Percentiles rank a stretch among this genome's conserved stretches.
phyloP scores from a whole-genome alignment of 2,797 vertebrate species.

The Melanitta fusca region DNA sequence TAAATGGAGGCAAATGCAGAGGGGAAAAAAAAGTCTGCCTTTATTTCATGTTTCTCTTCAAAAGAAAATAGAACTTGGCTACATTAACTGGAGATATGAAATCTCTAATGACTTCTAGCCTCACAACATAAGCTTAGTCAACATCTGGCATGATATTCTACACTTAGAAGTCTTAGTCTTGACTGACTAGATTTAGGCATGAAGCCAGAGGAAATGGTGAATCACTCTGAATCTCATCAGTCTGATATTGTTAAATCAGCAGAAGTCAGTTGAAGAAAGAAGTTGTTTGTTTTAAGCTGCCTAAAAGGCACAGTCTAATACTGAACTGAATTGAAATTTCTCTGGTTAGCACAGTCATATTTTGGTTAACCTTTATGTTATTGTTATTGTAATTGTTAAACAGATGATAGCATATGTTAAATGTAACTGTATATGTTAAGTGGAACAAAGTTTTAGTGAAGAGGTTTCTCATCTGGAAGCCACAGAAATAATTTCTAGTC shows the following conservation, averaged over 20 bases:
- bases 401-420: not conserved
- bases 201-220: constrained; percentile 55
- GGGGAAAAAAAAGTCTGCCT: not conserved
- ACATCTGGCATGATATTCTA: constrained; percentile 64
- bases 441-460: not conserved
- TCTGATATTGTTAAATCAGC: constrained; percentile 14
- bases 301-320: not conserved
- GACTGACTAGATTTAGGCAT: constrained; percentile 48
- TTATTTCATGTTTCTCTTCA: not conserved
- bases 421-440: not conserved
- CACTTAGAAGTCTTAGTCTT: constrained; percentile 49
- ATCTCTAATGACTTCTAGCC: constrained; percentile 37
- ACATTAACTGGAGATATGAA: constrained; percentile 22
- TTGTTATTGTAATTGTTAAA: not conserved
- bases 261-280: not conserved
- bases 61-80: constrained; percentile 30
- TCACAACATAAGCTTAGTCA: constrained; percentile 65
- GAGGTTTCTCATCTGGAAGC: not conserved
- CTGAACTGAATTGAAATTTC: not conserved
- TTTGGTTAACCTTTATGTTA: not conserved
- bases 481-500: not conserved
- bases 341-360: not conserved
- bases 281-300: not conserved
- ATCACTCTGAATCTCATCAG: constrained; percentile 6
- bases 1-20: not conserved